Conservation (phyloP, 2,113 vertebrate genomes). For the Cairina moschata region DNA sequence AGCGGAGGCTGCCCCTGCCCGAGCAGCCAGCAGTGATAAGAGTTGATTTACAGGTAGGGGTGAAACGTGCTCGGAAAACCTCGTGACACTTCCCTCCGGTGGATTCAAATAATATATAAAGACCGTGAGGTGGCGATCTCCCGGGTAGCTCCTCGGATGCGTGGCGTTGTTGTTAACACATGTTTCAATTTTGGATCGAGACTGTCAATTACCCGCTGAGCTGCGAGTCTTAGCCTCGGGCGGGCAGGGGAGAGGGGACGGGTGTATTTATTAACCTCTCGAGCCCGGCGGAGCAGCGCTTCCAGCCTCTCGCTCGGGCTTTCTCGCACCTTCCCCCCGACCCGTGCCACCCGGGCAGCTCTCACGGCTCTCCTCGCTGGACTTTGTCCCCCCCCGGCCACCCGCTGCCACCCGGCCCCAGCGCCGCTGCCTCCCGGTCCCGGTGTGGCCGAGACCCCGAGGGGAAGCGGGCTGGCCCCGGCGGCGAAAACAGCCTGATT, state of each 20-base stretch:
- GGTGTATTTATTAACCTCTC: conserved; percentile 67
- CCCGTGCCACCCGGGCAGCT: not conserved
- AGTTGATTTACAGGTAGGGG: conserved; percentile 45
- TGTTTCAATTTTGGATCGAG: conserved; percentile 75
- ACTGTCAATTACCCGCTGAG: conserved; percentile 76
- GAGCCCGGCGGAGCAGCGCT: not conserved
- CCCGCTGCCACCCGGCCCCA: not conserved
- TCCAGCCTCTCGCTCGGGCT: not conserved
- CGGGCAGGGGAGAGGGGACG: conserved; percentile 48
- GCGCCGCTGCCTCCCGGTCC: not conserved
- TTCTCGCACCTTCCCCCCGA: not conserved
- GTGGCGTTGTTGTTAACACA: conserved; percentile 72
- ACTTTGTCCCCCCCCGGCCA: not conserved
- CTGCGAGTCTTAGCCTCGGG: conserved; percentile 66
- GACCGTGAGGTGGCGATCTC: conserved; percentile 71
- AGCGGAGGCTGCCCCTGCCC: not conserved
- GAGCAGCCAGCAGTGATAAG: conserved; percentile 11
- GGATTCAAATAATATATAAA: conserved; percentile 65
- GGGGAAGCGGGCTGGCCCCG: conserved; percentile 5
- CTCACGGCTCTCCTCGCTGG: not conserved
- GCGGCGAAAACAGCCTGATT: not conserved
- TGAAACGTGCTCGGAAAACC: conserved; percentile 50
- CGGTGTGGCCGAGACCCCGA: not conserved
- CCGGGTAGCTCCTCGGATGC: conserved; percentile 62
- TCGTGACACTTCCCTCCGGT: conserved; percentile 48